A percentile compares a stretch with the other conserved stretches of the same genome.
Evolutionary conservation across 2,113 vertebrate genomes (phyloP).

Genomic region (Hippolais icterina): DNA sequence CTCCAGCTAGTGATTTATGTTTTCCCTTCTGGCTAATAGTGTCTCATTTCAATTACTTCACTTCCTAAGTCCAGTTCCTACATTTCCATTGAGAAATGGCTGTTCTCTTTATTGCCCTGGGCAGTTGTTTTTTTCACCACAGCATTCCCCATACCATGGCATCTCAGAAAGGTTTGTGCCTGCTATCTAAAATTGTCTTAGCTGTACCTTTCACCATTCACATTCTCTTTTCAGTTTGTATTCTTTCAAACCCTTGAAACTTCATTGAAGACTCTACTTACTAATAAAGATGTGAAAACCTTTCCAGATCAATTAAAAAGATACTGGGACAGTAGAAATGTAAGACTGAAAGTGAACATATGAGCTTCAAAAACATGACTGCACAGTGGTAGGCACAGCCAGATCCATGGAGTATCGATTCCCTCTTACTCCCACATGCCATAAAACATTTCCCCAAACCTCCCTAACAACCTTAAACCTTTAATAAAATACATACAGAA

Average conservation of each 20-base stretch:
- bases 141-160: background rate
- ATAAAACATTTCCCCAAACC: background rate
- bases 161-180: background rate
- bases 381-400: background rate
- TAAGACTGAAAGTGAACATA: background rate
- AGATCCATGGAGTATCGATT: background rate
- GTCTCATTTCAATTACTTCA: constrained; percentile 3
- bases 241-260: background rate
- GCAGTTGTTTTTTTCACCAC: background rate
- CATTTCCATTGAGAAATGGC: background rate
- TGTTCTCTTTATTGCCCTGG: background rate
- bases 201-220: background rate
- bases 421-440: background rate
- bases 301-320: background rate
- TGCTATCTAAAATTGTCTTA: background rate
- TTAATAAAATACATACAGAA: background rate
- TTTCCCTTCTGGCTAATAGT: constrained; percentile 1
- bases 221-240: background rate
- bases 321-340: background rate
- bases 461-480: background rate
- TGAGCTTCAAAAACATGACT: background rate
- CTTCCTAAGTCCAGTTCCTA: constrained; percentile 17
- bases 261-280: background rate
- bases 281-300: background rate
- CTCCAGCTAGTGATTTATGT: background rate